phyloP scores from a whole-genome alignment of 1,140 invertebrate genomes.

The Saxidomus purpurata region DNA sequence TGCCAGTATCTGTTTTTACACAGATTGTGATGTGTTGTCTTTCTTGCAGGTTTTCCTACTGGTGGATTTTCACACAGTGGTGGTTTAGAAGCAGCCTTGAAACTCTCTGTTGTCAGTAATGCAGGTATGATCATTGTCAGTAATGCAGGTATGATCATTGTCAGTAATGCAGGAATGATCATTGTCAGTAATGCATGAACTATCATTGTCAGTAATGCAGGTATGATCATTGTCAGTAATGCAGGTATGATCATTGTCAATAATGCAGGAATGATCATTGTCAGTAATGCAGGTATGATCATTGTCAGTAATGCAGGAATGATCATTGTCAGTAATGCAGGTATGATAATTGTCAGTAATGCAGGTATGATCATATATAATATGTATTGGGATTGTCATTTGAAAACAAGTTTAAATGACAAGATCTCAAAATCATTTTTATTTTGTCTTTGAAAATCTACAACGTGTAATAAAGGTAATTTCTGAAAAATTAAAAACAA shows the following conservation, averaged over 20 bases:
- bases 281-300: neutral
- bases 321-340: neutral
- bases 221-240: neutral
- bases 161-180: constrained; percentile 44
- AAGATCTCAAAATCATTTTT: too few relatives aligned
- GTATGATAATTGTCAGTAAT: neutral
- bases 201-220: neutral
- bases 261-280: neutral
- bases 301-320: neutral
- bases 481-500: too few relatives aligned
- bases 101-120: constrained; percentile 46
- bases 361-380: neutral
- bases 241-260: neutral
- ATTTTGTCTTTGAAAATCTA: too few relatives aligned
- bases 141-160: constrained; percentile 21
- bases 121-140: constrained; percentile 39
- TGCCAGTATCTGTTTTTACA: too few relatives aligned
- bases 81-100: constrained; percentile 69
- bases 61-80: constrained; percentile 71
- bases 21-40: too few relatives aligned
- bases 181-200: constrained; percentile 48
- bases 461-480: too few relatives aligned
- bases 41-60: constrained; percentile 69
- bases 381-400: too few relatives aligned
- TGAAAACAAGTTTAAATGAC: too few relatives aligned